phyloP scores from a whole-genome alignment of 1,140 invertebrate genomes.

The Melipona quadrifasciata region DNA sequence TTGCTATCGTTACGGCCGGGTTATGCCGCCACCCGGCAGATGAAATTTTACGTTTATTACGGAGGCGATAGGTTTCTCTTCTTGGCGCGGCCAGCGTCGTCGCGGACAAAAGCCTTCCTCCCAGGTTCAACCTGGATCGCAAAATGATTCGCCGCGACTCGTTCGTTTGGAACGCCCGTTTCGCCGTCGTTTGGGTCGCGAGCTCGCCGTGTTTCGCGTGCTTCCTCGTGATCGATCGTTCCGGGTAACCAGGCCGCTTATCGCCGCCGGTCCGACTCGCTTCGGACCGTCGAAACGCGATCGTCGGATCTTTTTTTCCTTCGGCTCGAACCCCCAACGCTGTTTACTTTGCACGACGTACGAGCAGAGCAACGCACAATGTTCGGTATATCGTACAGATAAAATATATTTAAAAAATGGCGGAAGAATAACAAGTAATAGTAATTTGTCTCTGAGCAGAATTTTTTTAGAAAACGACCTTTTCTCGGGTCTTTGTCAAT shows the following conservation, averaged over 20 bases:
- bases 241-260: neutral
- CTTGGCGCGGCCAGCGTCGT: no score
- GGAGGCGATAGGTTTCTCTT: neutral
- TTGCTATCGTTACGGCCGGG: neutral
- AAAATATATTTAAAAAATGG: no score
- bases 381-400: no score
- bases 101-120: no score
- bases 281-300: neutral
- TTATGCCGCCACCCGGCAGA: neutral
- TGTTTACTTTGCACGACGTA: neutral
- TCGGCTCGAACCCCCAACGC: no score
- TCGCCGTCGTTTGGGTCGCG: no score
- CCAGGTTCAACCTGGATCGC: neutral
- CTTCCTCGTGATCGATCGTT: conserved; percentile 5
- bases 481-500: no score
- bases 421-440: no score
- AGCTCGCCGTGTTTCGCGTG: neutral
- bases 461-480: no score
- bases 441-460: no score
- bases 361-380: no score
- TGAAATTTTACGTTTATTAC: conserved; percentile 32
- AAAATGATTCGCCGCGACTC: neutral
- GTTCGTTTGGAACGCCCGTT: neutral
- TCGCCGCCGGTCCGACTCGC: neutral
- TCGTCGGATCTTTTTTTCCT: neutral